Base-by-base conservation (phyloP, 1,140 invertebrate species). In the Drosophila punjabiensis region DNA sequence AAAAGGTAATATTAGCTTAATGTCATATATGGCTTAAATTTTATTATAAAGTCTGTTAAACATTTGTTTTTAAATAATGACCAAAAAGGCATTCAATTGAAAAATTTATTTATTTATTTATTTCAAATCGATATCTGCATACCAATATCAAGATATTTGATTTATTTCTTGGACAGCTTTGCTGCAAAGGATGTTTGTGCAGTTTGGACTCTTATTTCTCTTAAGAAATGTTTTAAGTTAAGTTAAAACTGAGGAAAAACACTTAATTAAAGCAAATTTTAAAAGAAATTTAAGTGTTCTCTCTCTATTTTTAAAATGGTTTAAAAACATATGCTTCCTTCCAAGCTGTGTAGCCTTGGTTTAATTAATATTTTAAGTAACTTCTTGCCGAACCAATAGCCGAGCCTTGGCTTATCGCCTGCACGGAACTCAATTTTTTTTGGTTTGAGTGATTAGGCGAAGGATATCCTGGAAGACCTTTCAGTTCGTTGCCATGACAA, bases 401-500 rank as follows among this genome's bases (percentile, higher is more conserved):
- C 62, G 0, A 16, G 13, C 47, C 47, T 24, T 24, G n/a, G 9
- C 41, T 13, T 20, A 8, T 10, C 3, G 8, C n/a, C 24, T 28
- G n/a, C 14, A 8, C 7, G 24, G 24, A 24, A 24, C 1, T 24
- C 24, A 3, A 24, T 3, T 24, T 39, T 30, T 56, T 35, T 24
- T 9, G 32, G 32, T 20, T 58, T 28, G 8, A 59, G 20, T 30
- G 62, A 60, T 60, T 37, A 37, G 33, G 11, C n/a, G 9, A 4
- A 1, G 53, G 9, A 39, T 60, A 20, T 30, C 18, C 33, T 10
- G 47, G 33, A 43, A 48, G 47, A 39, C 20, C 47, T 67, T 35
- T 41, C 16, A 20, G 60, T 13, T 62, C 43, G 64, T 83, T 83
- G 71, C 62, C 81, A 83, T 80, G 81, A 77, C 82, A 86, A 82